A percentile compares a stretch with the other conserved stretches of the same genome.
Evolutionary conservation across 2,797 vertebrate species (phyloP).

Genomic region (Tolypeutes matacus): DNA sequence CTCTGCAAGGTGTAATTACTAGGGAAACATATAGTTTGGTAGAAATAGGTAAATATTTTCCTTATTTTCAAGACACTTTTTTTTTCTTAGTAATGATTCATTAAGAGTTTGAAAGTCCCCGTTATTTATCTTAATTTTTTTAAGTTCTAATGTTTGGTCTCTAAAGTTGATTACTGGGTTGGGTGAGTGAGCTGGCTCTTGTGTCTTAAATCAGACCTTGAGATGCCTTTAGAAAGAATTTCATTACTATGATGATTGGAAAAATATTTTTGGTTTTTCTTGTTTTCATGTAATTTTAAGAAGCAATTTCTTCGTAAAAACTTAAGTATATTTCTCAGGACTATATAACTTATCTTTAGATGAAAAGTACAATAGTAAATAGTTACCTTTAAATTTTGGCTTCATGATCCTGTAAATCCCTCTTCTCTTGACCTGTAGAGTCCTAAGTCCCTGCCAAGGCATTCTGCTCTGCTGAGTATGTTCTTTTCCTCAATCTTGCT

Average conservation of each 20-base stretch:
- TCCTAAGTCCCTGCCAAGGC: no score
- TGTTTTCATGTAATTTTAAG: not conserved
- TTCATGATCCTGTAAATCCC: not conserved
- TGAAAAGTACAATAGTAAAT: not conserved
- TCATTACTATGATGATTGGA: not conserved
- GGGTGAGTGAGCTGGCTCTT: not conserved
- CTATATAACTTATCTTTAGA: not conserved
- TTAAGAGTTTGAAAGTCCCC: not conserved
- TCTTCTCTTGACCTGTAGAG: not conserved
- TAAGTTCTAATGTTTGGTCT: not conserved
- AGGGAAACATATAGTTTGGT: constrained; percentile 29
- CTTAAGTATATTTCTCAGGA: not conserved
- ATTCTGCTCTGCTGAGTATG: not conserved
- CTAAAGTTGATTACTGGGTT: not conserved
- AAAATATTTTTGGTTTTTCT: not conserved
- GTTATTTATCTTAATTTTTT: not conserved
- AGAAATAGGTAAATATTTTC: not conserved
- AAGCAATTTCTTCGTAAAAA: constrained; percentile 29
- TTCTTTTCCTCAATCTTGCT: not conserved
- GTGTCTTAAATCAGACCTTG: not conserved
- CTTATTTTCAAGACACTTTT: not conserved
- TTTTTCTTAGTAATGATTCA: constrained; percentile 1
- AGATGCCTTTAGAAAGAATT: constrained; percentile 14
- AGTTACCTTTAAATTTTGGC: not conserved
- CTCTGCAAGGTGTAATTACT: not conserved